phyloP scores from a whole-genome alignment of 2,797 vertebrate genomes.

The Centropyge bicolor region DNA sequence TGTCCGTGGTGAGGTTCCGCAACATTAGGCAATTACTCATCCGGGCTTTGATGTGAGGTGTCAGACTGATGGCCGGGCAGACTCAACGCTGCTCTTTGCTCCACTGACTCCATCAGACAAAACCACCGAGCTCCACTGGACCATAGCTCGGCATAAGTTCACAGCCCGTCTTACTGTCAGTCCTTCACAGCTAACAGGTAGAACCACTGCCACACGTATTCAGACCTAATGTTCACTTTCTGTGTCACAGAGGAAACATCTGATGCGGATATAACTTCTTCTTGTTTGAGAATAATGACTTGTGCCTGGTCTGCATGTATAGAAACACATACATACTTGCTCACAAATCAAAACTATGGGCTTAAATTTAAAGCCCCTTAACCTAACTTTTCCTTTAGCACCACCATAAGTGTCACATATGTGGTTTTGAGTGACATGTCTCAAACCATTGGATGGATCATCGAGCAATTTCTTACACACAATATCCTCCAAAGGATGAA shows the following conservation, averaged over 20 bases:
- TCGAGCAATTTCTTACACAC: no score
- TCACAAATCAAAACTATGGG: neutral
- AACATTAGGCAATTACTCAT: slow-evolving; percentile 77
- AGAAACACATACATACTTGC: neutral
- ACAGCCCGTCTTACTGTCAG: slow-evolving; percentile 50
- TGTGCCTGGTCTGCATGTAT: neutral
- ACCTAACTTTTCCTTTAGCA: no score
- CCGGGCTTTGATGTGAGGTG: slow-evolving; percentile 61
- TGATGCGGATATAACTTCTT: neutral
- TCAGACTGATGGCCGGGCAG: slow-evolving; percentile 57
- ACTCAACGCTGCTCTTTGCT: slow-evolving; percentile 61
- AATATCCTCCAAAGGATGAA: no score
- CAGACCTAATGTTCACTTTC: slow-evolving; percentile 22
- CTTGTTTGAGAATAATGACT: neutral
- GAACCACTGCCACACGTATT: slow-evolving; percentile 35
- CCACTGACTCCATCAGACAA: slow-evolving; percentile 69
- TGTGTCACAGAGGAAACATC: slow-evolving; percentile 12
- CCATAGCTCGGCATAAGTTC: slow-evolving; percentile 45
- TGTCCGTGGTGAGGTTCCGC: slow-evolving; percentile 58
- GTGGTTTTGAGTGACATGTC: no score
- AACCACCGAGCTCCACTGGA: slow-evolving; percentile 51
- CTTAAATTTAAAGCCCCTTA: neutral
- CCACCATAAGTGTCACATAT: no score
- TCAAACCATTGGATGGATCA: no score
- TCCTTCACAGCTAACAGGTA: slow-evolving; percentile 52